These are phyloP conservation scores for Rotaria sp. DNA, from an alignment of 2,888 invertebrate species.

Conservation along the genomic window DNA sequence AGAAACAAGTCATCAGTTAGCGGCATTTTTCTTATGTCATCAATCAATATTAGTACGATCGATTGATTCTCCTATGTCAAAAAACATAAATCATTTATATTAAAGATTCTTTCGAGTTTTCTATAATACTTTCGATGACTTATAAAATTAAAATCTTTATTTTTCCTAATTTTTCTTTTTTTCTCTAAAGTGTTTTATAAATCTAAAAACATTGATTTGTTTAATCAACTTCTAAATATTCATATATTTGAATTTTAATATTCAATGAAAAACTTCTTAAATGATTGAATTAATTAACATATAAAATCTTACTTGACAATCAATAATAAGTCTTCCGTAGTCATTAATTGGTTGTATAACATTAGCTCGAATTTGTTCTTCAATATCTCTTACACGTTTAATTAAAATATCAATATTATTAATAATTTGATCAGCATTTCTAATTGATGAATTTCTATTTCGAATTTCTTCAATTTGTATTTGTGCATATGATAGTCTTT, in stretches of 20 bases:
- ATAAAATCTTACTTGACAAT: neutral
- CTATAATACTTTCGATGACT: neutral
- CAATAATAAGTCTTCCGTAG: neutral
- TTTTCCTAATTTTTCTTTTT: no score
- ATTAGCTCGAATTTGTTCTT: slow-evolving; percentile 4
- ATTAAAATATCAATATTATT: neutral
- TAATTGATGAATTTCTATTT: neutral
- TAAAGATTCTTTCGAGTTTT: neutral
- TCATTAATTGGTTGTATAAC: neutral
- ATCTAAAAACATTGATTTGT: no score
- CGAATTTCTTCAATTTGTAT: neutral
- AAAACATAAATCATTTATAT: no score
- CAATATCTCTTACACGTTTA: neutral
- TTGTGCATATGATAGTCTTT: neutral
- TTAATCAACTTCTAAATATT: no score
- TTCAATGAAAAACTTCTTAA: no score
- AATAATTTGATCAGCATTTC: neutral
- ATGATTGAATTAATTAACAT: neutral
- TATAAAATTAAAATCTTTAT: no score
- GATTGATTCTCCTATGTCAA: no score
- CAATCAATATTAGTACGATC: neutral
- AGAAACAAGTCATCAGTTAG: neutral
- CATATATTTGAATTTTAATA: no score
- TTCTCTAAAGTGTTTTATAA: no score
- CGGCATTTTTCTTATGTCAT: neutral